Conservation (phyloP, 2,888 invertebrate species). For the Dynastes maya region DNA sequence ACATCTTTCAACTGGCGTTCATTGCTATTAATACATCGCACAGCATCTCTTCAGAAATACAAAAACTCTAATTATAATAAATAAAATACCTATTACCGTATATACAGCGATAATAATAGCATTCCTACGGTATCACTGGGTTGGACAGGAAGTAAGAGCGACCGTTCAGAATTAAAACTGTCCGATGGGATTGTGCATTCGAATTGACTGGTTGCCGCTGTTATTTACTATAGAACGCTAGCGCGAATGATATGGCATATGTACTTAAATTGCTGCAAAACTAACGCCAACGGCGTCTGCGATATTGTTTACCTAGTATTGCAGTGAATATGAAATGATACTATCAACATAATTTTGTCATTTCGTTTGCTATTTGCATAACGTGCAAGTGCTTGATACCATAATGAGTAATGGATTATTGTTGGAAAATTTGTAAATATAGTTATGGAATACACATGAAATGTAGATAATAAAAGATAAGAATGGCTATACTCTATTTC, state of each 20-base stretch:
- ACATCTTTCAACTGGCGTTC: neutral
- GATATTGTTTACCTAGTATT: constrained; percentile 7
- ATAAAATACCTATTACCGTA: constrained; percentile 22
- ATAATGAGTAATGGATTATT: constrained; percentile 1
- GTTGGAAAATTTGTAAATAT: neutral
- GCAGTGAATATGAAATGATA: constrained; percentile 11
- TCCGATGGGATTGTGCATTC: neutral
- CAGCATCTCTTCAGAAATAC: constrained; percentile 10
- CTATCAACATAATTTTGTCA: constrained; percentile 12
- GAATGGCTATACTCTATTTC: too few relatives aligned
- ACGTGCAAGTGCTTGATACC: neutral
- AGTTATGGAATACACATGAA: neutral
- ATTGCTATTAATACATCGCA: neutral
- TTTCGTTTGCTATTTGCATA: neutral
- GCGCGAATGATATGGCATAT: neutral
- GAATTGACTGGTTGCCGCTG: neutral
- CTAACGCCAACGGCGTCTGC: neutral
- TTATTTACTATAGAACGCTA: neutral
- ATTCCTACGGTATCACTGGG: constrained; percentile 12
- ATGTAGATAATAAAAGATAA: too few relatives aligned
- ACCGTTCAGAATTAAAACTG: constrained; percentile 23
- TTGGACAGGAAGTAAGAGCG: constrained; percentile 25
- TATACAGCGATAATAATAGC: constrained; percentile 13
- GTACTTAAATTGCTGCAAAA: neutral
- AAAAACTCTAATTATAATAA: constrained; percentile 34